Evolutionary conservation across 2,113 vertebrate species (phyloP), one percentile per base, ranked within the genome.

Genomic region (Chaetorhynchus papuensis): DNA sequence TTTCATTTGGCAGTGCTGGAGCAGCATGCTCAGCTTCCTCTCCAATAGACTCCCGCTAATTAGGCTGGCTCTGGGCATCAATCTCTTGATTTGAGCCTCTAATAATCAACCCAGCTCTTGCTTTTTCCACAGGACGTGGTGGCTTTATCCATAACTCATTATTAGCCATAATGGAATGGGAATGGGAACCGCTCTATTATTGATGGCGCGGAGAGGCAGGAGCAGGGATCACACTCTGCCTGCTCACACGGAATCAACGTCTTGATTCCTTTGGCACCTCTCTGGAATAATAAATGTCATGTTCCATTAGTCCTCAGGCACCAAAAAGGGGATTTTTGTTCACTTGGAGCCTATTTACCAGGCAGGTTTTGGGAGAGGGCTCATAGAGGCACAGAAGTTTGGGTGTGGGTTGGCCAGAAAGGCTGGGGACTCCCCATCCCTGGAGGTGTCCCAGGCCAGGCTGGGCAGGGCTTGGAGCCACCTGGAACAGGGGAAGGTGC

Each of bases 1-100:
- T 99, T 99, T 98, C 98, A 98, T 99, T 98, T 99, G 98, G 98
- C 98, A 98, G 97, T 87, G 97, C 97, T 91, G 95, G 96, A 96
- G 97, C 97, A 98, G 98, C 96, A 94, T 95, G 98, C 96, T 97
- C 97, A 93, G 98, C 98, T 98, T 98, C 98, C 98, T 98, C 98
- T 98, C 98, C 98, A 98, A 98, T 98, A 98, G 98, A 97, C 96
- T 95, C 98, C 97, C 96, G 96, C 98, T 98, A 98, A 98, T 99
- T 98, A 98, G 97, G 97, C 97, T 96, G 97, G 97, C 96, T 87
- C 93, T 69, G 95, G 91, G 95, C 89, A 95, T 92, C 92, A 72
- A 93, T 97, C 97, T 97, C 96, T 94, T 90, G 88, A 97, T 95
- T 96, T 60, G 93, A 95, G 96, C 97, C 95, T 97, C 87, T 79